Conservation (phyloP, 1,140 invertebrate genomes). For the Apis dorsata region DNA sequence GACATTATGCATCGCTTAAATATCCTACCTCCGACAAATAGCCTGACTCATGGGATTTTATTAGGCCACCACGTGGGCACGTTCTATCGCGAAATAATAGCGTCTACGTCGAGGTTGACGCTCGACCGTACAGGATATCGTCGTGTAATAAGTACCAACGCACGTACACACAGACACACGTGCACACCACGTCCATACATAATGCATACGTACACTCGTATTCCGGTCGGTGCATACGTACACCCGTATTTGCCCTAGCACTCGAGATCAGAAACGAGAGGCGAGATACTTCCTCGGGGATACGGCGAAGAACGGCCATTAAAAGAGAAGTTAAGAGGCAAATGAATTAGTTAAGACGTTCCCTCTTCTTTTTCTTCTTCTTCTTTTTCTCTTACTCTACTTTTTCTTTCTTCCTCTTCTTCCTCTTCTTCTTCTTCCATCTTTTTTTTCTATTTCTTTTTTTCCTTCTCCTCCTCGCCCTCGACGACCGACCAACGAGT, state of each 20-base stretch:
- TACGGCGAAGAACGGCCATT: slow-evolving; percentile 8
- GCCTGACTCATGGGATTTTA: slow-evolving; percentile 73
- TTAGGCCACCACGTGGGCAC: slow-evolving; percentile 56
- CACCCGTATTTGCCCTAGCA: background rate
- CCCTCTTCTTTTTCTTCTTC: background rate
- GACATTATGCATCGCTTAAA: slow-evolving; percentile 71
- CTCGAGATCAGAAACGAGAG: background rate
- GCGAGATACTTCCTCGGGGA: background rate
- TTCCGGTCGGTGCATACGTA: too few species aligned
- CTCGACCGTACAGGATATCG: slow-evolving; percentile 2
- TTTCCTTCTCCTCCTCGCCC: background rate
- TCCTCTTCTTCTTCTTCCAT: background rate
- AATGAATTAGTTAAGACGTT: slow-evolving; percentile 50
- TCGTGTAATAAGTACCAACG: background rate
- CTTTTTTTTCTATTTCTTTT: background rate
- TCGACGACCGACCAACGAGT: background rate
- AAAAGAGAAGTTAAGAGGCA: slow-evolving; percentile 12
- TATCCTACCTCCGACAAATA: slow-evolving; percentile 67
- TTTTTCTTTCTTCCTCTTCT: too few species aligned
- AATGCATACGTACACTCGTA: slow-evolving; percentile 6
- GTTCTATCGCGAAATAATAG: slow-evolving; percentile 70
- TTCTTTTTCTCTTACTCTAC: background rate
- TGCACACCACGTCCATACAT: background rate
- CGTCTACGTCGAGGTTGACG: slow-evolving; percentile 47
- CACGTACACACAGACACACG: background rate